Base-by-base conservation (phyloP, 2,113 vertebrate species). In the Lycaon pictus region DNA sequence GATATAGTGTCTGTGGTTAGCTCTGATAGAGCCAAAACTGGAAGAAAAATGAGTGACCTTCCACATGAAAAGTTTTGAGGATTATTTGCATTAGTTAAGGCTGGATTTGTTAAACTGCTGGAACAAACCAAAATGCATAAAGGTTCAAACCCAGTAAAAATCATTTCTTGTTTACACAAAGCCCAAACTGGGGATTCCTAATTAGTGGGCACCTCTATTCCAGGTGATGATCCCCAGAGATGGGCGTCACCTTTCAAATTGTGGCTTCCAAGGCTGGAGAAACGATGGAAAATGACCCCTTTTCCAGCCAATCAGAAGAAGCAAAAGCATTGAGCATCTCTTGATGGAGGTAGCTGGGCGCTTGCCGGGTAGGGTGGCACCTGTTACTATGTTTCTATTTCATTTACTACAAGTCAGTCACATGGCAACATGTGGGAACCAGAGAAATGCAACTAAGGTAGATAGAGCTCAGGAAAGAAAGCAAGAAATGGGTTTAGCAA, bases 321-420 rank as follows among this genome's bases (percentile, higher is more conserved):
- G n/a, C 29, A 85, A 74, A 65, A n/a, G 43, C 51, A 65, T 4
- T 65, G 55, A 53, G 0, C 7, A 17, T 89, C 43, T 58, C 43
- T 32, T 19, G 4, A 84, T 11, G 11, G 12, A 82, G 4, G 10
- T 32, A 65, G 56, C 88, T 23, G 7, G 23, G 20, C 22, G 22
- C 5, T 53, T 80, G n/a, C 13, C 19, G 58, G 53, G 2, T 0
- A 87, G 7, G 25, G 25, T 27, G 23, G 7, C 15, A 9, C 3
- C 19, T 2, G 2, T n/a, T n/a, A 27, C 7, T 51, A 37, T 0
- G 13, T 0, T 11, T n/a, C 27, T 6, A 0, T 67, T 72, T 87
- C 5, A 11, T 29, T 94, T 89, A 37, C 0, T 25, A 9, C n/a
- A 76, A 89, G 3, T 32, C 17, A 85, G 20, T 37, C 29, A 67